These are phyloP conservation scores for Zoroaster sp. DNA, from an alignment of 53 echinoderm and acorn worm genomes.

Conservation along the genomic window DNA sequence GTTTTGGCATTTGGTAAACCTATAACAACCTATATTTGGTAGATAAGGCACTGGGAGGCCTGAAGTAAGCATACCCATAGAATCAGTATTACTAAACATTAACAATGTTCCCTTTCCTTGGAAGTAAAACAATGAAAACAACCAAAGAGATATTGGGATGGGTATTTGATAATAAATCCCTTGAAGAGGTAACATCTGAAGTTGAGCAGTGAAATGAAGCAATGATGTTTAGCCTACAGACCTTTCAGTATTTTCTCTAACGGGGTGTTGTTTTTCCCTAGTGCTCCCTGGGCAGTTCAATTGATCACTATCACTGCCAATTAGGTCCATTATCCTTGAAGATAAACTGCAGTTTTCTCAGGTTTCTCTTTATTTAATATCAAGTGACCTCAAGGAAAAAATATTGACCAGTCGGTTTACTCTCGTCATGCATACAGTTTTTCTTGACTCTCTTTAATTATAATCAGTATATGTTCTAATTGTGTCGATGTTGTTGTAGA, in stretches of 20 bases:
- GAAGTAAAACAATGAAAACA: too few relatives aligned
- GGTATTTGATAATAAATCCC: too few relatives aligned
- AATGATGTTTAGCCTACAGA: too few relatives aligned
- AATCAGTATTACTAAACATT: too few relatives aligned
- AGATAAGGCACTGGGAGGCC: too few relatives aligned
- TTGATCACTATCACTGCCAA: conserved; percentile 6
- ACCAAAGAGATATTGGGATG: too few relatives aligned
- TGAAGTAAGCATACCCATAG: too few relatives aligned
- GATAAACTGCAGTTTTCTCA: not conserved
- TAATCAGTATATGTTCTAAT: not conserved
- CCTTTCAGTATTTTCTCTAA: not conserved
- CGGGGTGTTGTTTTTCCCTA: not conserved
- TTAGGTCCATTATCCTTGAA: not conserved
- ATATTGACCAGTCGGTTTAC: conserved; percentile 11
- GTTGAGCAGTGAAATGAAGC: too few relatives aligned
- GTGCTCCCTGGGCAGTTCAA: not conserved
- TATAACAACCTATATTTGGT: too few relatives aligned
- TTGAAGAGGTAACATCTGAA: too few relatives aligned
- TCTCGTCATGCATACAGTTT: not conserved
- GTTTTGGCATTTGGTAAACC: too few relatives aligned
- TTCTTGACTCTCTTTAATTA: not conserved
- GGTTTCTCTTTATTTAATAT: not conserved
- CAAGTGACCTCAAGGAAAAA: not conserved
- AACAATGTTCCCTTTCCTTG: too few relatives aligned
- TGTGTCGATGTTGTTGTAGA: not conserved